phyloP scores from a whole-genome alignment of 2,888 invertebrate species.

The Standfussiana lucernea region DNA sequence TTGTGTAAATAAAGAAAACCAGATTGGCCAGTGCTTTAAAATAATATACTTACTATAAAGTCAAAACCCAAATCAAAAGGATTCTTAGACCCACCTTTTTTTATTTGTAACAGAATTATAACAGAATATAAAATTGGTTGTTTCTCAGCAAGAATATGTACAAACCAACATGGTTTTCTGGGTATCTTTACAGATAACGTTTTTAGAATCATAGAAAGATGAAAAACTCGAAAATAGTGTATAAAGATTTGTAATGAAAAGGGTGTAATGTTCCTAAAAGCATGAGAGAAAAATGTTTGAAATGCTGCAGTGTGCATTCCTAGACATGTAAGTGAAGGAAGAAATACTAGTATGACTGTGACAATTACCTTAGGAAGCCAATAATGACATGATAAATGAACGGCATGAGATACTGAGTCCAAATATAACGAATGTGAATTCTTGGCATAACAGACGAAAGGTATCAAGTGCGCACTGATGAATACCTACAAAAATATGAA shows the following conservation, averaged over 20 bases:
- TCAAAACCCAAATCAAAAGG: background rate
- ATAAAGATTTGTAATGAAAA: background rate
- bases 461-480: conserved; percentile 63
- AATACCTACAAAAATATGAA: conserved; percentile 73
- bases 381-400: conserved; percentile 81
- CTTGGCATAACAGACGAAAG: conserved; percentile 75
- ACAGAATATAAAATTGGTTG: background rate
- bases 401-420: conserved; percentile 78
- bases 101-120: background rate
- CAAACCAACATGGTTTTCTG: background rate
- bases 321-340: conserved; percentile 22
- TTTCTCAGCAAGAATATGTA: background rate
- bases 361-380: conserved; percentile 81
- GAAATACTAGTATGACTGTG: conserved; percentile 43
- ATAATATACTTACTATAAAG: background rate
- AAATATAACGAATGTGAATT: conserved; percentile 76
- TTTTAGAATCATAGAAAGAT: background rate
- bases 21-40: background rate
- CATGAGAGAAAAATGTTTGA: background rate
- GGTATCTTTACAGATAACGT: background rate
- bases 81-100: background rate
- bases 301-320: conserved; percentile 8
- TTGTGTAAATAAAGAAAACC: background rate
- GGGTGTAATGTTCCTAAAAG: background rate
- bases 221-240: background rate